Percentiles rank a stretch among this genome's conserved stretches.
These are phyloP conservation scores for Eledone cirrhosa DNA, from an alignment of 2,888 invertebrate species.

Conservation along the genomic window DNA sequence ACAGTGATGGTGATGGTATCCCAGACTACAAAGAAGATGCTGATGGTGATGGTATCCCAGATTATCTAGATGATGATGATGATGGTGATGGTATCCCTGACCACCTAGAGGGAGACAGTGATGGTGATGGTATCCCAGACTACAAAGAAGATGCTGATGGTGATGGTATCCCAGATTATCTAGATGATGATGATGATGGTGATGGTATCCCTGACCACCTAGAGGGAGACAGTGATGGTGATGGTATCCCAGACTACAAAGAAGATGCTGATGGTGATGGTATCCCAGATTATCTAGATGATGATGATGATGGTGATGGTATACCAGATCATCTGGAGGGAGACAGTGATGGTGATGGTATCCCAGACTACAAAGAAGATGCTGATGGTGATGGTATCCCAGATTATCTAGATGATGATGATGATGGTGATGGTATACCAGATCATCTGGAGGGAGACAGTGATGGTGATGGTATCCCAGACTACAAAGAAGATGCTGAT, in stretches of 20 bases:
- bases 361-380: constrained; percentile 39
- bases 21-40: constrained; percentile 52
- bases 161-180: constrained; percentile 53
- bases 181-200: constrained; percentile 46
- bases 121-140: constrained; percentile 52
- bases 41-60: constrained; percentile 58
- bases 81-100: constrained; percentile 59
- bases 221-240: constrained; percentile 43
- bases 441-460: constrained; percentile 53
- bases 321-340: constrained; percentile 46
- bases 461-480: constrained; percentile 57
- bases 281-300: constrained; percentile 48
- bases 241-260: constrained; percentile 37
- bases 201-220: constrained; percentile 54
- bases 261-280: constrained; percentile 47
- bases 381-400: constrained; percentile 43
- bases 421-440: constrained; percentile 53
- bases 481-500: constrained; percentile 46
- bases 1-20: constrained; percentile 56
- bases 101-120: constrained; percentile 43
- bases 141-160: constrained; percentile 50
- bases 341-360: constrained; percentile 42
- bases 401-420: constrained; percentile 41
- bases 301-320: constrained; percentile 45
- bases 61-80: constrained; percentile 52